Conservation (phyloP, 1,140 invertebrate genomes). For the Apis cerana region DNA sequence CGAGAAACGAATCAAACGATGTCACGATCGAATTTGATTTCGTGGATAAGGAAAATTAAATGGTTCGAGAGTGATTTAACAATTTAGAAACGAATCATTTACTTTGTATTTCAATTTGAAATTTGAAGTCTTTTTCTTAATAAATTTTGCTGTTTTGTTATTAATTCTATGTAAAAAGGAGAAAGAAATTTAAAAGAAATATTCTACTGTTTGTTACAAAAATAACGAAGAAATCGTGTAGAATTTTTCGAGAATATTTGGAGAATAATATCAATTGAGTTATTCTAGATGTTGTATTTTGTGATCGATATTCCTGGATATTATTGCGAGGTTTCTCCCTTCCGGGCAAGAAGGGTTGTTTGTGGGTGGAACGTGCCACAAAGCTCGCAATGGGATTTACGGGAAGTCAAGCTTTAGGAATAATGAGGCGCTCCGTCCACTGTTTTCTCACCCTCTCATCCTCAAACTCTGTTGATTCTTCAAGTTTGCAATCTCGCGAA, state of each 20-base stretch:
- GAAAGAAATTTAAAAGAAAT: too few species aligned
- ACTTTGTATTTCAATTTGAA: too few species aligned
- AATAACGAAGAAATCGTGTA: too few species aligned
- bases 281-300: conserved; percentile 28
- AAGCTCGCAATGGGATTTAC: conserved; percentile 65
- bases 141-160: too few species aligned
- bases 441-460: conserved; percentile 29
- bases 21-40: too few species aligned
- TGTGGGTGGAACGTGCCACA: conserved; percentile 66
- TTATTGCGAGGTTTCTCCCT: conserved; percentile 49
- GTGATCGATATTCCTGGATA: conserved; percentile 56
- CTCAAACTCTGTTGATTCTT: conserved; percentile 18
- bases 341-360: conserved; percentile 55
- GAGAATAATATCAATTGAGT: conserved; percentile 17
- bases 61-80: too few species aligned
- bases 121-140: too few species aligned
- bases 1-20: too few species aligned
- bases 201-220: too few species aligned
- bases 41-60: too few species aligned
- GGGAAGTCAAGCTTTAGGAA: conserved; percentile 69
- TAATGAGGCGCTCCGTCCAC: conserved; percentile 60
- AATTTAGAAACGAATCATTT: too few species aligned
- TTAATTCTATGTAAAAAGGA: too few species aligned
- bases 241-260: not conserved
- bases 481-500: not conserved